phyloP scores from a whole-genome alignment of 2,113 vertebrate species.

The Pangasianodon hypophthalmus region DNA sequence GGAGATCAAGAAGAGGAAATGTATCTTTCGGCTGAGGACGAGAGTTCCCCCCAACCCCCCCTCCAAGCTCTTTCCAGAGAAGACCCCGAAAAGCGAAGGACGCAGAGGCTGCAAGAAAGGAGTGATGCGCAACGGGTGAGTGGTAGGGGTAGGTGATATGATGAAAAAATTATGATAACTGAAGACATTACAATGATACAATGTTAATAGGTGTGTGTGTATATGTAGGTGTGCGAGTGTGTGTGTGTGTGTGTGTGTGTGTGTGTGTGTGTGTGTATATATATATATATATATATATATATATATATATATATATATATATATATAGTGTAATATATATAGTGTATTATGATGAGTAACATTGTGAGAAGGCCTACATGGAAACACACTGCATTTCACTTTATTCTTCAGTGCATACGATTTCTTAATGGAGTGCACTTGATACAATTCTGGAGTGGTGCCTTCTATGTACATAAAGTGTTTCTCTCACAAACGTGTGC shows the following conservation, averaged over 20 bases:
- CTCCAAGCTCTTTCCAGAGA: conserved; percentile 86
- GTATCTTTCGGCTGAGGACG: conserved; percentile 91
- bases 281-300: not conserved
- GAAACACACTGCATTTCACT: not conserved
- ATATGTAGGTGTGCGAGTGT: too few species aligned
- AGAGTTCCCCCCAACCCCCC: conserved; percentile 90
- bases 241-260: too few species aligned
- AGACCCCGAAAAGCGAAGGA: conserved; percentile 69
- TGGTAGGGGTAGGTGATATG: not conserved
- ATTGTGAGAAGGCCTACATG: not conserved
- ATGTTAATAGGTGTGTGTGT: too few species aligned
- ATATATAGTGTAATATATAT: too few species aligned
- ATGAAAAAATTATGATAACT: not conserved
- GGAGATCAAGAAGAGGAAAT: conserved; percentile 97
- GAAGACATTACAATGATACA: not conserved
- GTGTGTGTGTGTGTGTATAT: not conserved
- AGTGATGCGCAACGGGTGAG: conserved; percentile 73
- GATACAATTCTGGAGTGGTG: not conserved
- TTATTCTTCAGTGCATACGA: not conserved
- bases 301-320: too few species aligned
- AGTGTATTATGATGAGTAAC: not conserved
- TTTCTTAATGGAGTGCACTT: conserved; percentile 6
- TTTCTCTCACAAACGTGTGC: not conserved
- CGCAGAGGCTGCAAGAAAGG: conserved; percentile 74
- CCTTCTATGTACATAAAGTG: not conserved